Evolutionary conservation across 2,888 invertebrate species (phyloP), one percentile per base, ranked within the genome.

Genomic region (Orthosia gracilis): DNA sequence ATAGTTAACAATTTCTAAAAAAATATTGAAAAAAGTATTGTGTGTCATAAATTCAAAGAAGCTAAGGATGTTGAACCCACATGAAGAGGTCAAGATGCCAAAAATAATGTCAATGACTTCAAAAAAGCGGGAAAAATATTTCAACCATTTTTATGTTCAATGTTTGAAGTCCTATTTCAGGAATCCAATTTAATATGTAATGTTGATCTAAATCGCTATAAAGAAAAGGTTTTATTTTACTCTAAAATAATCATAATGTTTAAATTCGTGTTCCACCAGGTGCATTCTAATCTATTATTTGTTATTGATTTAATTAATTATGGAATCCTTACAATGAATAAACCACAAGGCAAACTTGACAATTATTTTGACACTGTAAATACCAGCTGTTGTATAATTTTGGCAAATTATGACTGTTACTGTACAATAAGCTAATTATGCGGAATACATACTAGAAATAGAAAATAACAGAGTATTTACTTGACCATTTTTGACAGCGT

Each of bases 381-480:
- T 40, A 49, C 17, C 21, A 40, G n/a, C 15, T 58, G 31, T 54
- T 26, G 12, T 45, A 18, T 40, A 15, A 5, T 55, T 26, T 26
- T 23, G 11, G 12, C 15, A 47, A 52, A 12, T 12, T 40, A 26
- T n/a, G 15, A 13, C 47, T 23, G 57, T 45, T 57, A 57, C 18
- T 49, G 4, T 23, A 49, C 17, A 40, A 68, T n/a, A 50, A 52
- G 49, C 55, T 64, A 70, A 70, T 12, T 69, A 69, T 7, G 50
- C 26, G 26, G 31, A 23, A 47, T 55, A 62, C 2, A 9, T 9
- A 40, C 9, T 40, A 40, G 40, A 40, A 40, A 40, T 54, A 61
- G 21, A 76, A 81, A 84, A 66, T 86, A 87, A 71, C 73, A 81
- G 73, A 79, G 55, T 84, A 86, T 86, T 86, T 87, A 86, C 84